Evolutionary conservation across 2,888 invertebrate genomes (phyloP).

Genomic region (Heliothis peltigera): DNA sequence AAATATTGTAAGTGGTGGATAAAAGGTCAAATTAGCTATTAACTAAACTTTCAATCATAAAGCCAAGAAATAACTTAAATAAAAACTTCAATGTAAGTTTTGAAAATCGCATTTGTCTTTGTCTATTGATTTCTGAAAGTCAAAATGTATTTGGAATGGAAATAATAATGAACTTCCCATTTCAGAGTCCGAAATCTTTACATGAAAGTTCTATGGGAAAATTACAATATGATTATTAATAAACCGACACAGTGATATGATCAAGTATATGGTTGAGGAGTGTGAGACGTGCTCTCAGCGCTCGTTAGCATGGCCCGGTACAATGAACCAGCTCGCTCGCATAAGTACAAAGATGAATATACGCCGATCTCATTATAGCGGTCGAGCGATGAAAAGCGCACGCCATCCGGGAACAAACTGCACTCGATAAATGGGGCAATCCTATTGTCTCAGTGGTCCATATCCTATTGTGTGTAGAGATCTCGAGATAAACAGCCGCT

Average conservation of each 20-base stretch:
- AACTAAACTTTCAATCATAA: too few species aligned
- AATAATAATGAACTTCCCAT: too few species aligned
- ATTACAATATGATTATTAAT: slow-evolving; percentile 8
- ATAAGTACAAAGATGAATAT: slow-evolving; percentile 71
- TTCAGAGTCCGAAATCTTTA: too few species aligned
- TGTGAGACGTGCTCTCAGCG: slow-evolving; percentile 52
- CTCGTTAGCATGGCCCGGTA: slow-evolving; percentile 68
- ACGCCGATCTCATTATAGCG: slow-evolving; percentile 78
- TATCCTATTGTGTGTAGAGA: slow-evolving; percentile 52
- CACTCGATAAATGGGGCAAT: slow-evolving; percentile 76
- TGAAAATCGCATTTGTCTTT: too few species aligned
- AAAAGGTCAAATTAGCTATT: too few species aligned
- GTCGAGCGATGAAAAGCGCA: slow-evolving; percentile 78
- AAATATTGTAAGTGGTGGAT: not conserved
- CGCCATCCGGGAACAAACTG: slow-evolving; percentile 67
- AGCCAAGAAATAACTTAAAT: too few species aligned
- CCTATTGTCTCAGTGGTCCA: slow-evolving; percentile 70
- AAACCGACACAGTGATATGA: slow-evolving; percentile 13
- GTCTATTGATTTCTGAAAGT: too few species aligned
- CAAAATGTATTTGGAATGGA: too few species aligned
- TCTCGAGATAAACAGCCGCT: slow-evolving; percentile 48
- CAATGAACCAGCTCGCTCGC: slow-evolving; percentile 64
- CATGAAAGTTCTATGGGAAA: not conserved
- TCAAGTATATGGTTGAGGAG: slow-evolving; percentile 36
- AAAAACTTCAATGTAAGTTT: too few species aligned